Evolutionary conservation across 2,888 invertebrate species (phyloP), one percentile per base, ranked within the genome.

Genomic region (Glomeris marginata): DNA sequence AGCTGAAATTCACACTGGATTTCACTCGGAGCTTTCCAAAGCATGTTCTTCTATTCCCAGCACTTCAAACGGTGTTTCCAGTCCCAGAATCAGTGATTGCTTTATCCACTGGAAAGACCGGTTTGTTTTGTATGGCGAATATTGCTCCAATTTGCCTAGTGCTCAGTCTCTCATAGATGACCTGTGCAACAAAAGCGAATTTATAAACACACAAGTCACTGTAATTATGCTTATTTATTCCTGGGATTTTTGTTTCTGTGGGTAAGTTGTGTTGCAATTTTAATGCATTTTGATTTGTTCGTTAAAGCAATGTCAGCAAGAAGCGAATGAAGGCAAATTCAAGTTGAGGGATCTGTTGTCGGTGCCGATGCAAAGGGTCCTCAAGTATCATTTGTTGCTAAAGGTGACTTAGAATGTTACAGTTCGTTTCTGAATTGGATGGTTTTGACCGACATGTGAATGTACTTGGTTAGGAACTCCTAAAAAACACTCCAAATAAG

Each of bases 361-460:
- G 20, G 92, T 98, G 56, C 98, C 98, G 41, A 94, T 98, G 90
- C 98, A 98, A 70, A 75, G 98, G 64, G 84, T 98, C 58, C 77
- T 98, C 56, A 98, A 97, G 66, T 98, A 98, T 70, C 95, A 95
- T 67, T 74, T 98, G 50, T 71, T 98, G 45, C 70, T 97, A 51
- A 86, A 90, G 66, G 94, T 51, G 34, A 48, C 5, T 37, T 38
- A 16, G 15, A 16, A 15, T 5, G 10, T 10, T 38, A 5, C 4
- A 3, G 15, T 3, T 5, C 3, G 11, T 16, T 36, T 45, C 0
- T 47, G 28, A 28, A n/a, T n/a, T n/a, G n/a, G n/a, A n/a, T n/a
- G n/a, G n/a, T n/a, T n/a, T n/a, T n/a, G n/a, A n/a, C n/a, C n/a
- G n/a, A n/a, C n/a, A 28, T 28, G 28, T 8, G 3, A 28, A 28